Evolutionary conservation across 2,113 vertebrate genomes (phyloP), one percentile per base, ranked within the genome.

Genomic region (Neoarius graeffei): DNA sequence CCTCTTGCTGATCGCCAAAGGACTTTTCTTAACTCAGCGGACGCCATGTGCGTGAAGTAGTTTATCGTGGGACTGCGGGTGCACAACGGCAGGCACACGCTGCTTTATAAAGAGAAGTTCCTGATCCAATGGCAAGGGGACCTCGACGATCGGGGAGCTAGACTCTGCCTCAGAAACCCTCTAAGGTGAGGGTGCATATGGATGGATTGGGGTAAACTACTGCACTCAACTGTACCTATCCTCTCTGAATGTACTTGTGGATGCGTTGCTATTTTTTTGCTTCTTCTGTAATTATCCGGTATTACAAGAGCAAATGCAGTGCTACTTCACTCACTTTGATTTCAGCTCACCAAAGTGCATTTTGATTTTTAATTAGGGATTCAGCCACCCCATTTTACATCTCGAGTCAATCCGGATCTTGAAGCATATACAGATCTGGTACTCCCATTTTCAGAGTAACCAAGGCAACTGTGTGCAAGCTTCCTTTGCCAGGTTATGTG

Each of bases 271-370:
- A 57, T 86, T 50, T 35, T 35, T 83, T 59, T 27, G 50, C n/a
- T 67, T 60, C 56, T 42, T 85, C 56, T 30, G 42, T 83, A 83
- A 66, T 83, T 64, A 64, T 81, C 54, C 1, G 54, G n/a, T 59
- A 81, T 81, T 30, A 81, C 52, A 81, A n/a, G 52, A 59, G 10
- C 27, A 81, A 69, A 71, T 80, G 4, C 30, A 4, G n/a, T 56
- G 73, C 30, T 80, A 73, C 60, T 84, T 88, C 7, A 25, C 27
- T 50, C 59, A 5, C 27, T 57, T 85, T 66, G 50, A 66, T 67
- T 77, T 69, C 56, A 62, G n/a, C 62, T 25, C 25, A 60, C 69
- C 57, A 57, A 85, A 60, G n/a, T 23, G 64, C 19, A 23, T 80
- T 54, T 50, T 25, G 5, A 52, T n/a, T 14, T 87, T 48, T 74